Evolutionary conservation across 2,797 vertebrate species (phyloP), one percentile per base, ranked within the genome.

Genomic region (Platyrinchus mystaceus): DNA sequence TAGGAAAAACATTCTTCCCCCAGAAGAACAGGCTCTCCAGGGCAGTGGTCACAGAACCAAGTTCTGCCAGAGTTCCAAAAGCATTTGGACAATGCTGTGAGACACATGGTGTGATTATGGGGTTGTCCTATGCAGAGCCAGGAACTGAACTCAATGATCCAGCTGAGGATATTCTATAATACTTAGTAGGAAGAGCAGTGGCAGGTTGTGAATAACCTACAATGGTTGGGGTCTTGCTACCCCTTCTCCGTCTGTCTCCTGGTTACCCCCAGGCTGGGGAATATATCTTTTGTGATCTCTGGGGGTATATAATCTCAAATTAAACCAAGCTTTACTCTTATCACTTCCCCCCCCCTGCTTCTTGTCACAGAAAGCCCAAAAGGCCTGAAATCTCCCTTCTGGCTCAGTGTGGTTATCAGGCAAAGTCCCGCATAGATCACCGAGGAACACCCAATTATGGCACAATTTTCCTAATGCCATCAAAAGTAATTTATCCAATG

Each of bases 401-500:
- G 1, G 47, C 71, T 80, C 27, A 37, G 39, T 2, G 0, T 64
- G 53, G 43, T 30, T n/a, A 68, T 60, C 60, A 58, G 73, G 56
- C 43, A 75, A 55, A 76, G 56, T 39, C 84, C 63, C 2, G 0
- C 28, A 47, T 6, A 2, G 2, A 49, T 74, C 69, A 28, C 83
- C 8, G 44, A 82, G 37, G 76, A 88, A 6, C 59, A n/a, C 44
- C 75, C 63, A 84, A 76, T 94, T 94, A 82, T 73, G 69, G 85
- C 41, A 69, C 39, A 73, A 7, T 73, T 86, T 95, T 73, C 76
- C 76, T 39, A 94, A 90, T 94, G 78, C 84, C 2, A 0, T 90
- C 94, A 74, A 34, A 86, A 93, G 47, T 39, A 4, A 94, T 93
- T 94, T 91, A 44, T 62, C 69, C 63, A 49, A 4, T 23, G 59